Percentiles rank a stretch among this genome's conserved stretches.
These are phyloP conservation scores for Carterocephalus palaemon DNA, from an alignment of 2,888 invertebrate genomes.

Conservation along the genomic window DNA sequence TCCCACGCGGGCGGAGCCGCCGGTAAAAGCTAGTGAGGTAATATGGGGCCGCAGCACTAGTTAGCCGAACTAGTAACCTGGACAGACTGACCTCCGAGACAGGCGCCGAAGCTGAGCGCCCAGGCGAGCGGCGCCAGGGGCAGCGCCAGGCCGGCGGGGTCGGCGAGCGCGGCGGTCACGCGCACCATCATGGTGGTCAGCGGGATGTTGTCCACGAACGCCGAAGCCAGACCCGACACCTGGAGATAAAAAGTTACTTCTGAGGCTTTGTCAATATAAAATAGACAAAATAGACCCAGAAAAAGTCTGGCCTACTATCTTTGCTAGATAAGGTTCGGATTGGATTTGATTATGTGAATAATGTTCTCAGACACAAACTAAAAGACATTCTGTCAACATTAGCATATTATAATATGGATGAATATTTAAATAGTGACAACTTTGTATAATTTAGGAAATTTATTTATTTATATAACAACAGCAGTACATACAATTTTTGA, in stretches of 20 bases:
- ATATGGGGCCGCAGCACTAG: background rate
- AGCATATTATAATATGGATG: no score
- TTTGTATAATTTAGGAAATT: no score
- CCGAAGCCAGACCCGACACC: constrained; percentile 92
- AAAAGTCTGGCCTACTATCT: no score
- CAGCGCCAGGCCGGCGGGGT: constrained; percentile 81
- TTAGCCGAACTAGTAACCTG: background rate
- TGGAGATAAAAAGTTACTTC: constrained; percentile 84
- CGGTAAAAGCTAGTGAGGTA: no score
- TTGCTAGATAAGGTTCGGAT: no score
- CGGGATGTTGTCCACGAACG: constrained; percentile 95
- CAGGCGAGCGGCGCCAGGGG: constrained; percentile 89
- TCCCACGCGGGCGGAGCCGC: no score
- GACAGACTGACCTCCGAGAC: constrained; percentile 85
- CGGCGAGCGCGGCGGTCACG: constrained; percentile 83
- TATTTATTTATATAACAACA: no score
- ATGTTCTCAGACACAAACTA: no score
- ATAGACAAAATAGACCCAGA: background rate
- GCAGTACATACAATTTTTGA: no score
- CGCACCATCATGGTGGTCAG: constrained; percentile 96
- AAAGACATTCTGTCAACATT: no score
- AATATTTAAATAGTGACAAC: no score
- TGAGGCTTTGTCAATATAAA: constrained; percentile 79
- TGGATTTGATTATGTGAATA: no score
- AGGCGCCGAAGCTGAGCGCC: constrained; percentile 91